Evolutionary conservation across 2,797 vertebrate species (phyloP).

Genomic region (Megaceryle alcyon): DNA sequence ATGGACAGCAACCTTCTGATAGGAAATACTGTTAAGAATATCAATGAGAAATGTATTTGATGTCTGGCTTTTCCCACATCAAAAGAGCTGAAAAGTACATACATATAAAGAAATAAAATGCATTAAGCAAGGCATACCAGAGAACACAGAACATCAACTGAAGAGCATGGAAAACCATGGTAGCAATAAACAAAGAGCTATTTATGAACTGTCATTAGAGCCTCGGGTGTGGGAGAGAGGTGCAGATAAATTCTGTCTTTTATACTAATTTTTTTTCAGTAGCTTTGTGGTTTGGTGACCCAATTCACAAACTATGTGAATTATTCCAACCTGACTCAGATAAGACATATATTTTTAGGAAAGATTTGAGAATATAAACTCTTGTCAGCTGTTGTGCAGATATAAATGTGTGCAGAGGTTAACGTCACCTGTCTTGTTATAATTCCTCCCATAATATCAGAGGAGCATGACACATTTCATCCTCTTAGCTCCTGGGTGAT

Average conservation of each 20-base stretch:
- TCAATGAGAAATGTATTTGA: not conserved
- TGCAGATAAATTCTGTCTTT: not conserved
- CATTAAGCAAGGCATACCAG: not conserved
- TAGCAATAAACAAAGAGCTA: slow-evolving; percentile 24
- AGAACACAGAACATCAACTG: not conserved
- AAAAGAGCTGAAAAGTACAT: not conserved
- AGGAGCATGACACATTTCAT: not conserved
- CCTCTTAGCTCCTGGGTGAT: not conserved
- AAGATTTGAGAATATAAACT: not conserved
- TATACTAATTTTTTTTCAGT: not conserved
- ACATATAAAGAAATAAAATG: not conserved
- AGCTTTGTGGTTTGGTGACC: not conserved
- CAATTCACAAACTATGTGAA: not conserved
- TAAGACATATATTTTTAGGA: not conserved
- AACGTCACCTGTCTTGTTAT: not conserved
- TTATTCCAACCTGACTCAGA: not conserved
- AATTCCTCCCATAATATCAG: not conserved
- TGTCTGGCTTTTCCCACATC: not conserved
- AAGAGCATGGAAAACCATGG: not conserved
- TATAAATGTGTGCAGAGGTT: not conserved
- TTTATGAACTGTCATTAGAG: not conserved
- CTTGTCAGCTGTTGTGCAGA: not conserved
- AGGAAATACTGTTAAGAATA: not conserved
- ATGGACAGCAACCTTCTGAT: not conserved
- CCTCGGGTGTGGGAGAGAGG: not conserved